A percentile compares a stretch with the other conserved stretches of the same genome.
phyloP scores from a whole-genome alignment of 1,140 invertebrate species.

The Brachionus paranguensis region DNA sequence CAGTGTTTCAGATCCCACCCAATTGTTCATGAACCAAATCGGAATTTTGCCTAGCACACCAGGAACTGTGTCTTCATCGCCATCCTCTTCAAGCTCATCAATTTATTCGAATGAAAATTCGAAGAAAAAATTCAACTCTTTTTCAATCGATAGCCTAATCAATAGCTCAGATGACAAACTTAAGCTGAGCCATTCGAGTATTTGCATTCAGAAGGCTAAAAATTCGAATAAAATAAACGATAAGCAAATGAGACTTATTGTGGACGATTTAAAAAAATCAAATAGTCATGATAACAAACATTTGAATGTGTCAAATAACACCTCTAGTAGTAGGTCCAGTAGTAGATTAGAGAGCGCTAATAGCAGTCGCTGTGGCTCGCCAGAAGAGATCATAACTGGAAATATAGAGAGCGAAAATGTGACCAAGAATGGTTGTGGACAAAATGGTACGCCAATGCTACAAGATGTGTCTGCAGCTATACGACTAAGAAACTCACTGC shows the following conservation, averaged over 20 bases:
- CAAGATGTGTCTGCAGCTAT: neutral
- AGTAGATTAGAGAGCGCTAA: neutral
- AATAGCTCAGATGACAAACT: neutral
- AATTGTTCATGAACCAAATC: neutral
- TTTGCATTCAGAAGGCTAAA: neutral
- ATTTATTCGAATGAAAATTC: neutral
- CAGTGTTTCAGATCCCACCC: neutral
- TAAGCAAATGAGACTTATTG: neutral
- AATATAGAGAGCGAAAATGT: neutral
- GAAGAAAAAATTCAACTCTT: neutral
- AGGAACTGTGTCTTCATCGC: neutral
- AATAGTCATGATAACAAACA: neutral
- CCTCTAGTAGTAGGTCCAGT: constrained; percentile 1
- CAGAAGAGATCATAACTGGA: neutral
- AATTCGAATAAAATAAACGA: constrained; percentile 21
- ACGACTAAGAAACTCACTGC: neutral
- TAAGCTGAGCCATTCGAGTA: neutral
- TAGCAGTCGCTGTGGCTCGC: constrained; percentile 19
- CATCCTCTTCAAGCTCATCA: constrained; percentile 1
- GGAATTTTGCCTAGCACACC: neutral
- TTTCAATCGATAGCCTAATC: neutral
- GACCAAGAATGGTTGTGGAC: neutral
- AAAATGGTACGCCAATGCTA: neutral
- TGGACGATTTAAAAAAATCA: neutral
- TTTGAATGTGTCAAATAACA: neutral